Conservation (phyloP, 2,888 invertebrate genomes). For the Petrophora chlorosata region DNA sequence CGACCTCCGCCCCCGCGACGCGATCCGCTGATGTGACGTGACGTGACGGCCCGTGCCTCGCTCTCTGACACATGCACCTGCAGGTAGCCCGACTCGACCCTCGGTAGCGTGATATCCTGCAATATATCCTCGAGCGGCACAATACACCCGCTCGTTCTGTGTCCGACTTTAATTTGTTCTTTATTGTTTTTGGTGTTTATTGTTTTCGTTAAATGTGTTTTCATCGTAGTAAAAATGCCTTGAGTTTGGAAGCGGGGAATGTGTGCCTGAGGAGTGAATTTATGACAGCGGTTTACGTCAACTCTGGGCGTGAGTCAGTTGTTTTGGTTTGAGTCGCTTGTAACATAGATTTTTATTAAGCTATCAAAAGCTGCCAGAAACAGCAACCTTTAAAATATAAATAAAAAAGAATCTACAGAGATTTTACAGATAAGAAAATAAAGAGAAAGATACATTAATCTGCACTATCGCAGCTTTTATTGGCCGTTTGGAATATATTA, state of each 20-base stretch:
- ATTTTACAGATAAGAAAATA: constrained; percentile 2
- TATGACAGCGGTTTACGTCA: constrained; percentile 39
- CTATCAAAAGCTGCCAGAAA: constrained; percentile 17
- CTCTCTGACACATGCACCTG: constrained; percentile 49
- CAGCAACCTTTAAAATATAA: constrained; percentile 2
- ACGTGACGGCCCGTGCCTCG: constrained; percentile 40
- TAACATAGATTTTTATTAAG: constrained; percentile 19
- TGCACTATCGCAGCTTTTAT: constrained; percentile 8
- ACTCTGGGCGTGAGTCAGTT: constrained; percentile 30
- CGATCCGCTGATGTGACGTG: constrained; percentile 31
- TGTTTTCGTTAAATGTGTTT: constrained; percentile 73
- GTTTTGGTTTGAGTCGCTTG: constrained; percentile 21
- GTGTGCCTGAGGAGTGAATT: constrained; percentile 45
- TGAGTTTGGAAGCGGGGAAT: constrained; percentile 48
- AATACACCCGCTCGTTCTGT: constrained; percentile 62
- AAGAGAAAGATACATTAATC: constrained; percentile 1
- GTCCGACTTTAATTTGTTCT: constrained; percentile 74
- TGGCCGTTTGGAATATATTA: constrained; percentile 11
- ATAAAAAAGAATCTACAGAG: background rate
- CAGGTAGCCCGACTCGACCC: constrained; percentile 66
- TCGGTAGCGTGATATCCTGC: constrained; percentile 71
- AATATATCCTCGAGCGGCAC: constrained; percentile 66
- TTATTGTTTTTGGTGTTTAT: constrained; percentile 79
- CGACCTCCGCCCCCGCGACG: constrained; percentile 46
- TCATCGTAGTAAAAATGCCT: constrained; percentile 56